Conservation (phyloP, 2,113 vertebrate genomes). For the Cyanoramphus novaezelandiae region DNA sequence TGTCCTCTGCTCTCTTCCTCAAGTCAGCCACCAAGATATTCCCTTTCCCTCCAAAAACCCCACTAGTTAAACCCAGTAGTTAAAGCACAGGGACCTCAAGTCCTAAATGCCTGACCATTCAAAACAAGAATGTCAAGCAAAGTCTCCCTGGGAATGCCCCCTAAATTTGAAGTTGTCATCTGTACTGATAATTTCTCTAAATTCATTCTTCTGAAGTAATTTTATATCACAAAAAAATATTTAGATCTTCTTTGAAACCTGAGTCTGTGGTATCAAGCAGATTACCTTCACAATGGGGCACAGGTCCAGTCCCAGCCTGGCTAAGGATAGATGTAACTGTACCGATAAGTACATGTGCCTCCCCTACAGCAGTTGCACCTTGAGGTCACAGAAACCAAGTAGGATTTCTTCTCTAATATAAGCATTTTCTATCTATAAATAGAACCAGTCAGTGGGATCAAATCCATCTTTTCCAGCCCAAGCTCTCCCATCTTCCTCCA, state of each 20-base stretch:
- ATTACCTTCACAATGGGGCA: not conserved
- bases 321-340: not conserved
- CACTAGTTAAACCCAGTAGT: not conserved
- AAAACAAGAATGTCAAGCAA: not conserved
- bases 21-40: not conserved
- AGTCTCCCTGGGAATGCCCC: not conserved
- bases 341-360: not conserved
- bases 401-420: not conserved
- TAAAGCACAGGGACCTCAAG: not conserved
- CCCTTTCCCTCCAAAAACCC: not conserved
- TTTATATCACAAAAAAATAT: not conserved
- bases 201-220: not conserved
- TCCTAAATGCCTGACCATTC: not conserved
- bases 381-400: not conserved
- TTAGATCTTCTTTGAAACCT: not conserved
- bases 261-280: not conserved
- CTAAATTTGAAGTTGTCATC: not conserved
- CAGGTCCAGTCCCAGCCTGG: not conserved
- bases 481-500: not conserved
- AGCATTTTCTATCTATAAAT: not conserved
- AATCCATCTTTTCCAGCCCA: not conserved
- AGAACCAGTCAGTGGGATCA: not conserved
- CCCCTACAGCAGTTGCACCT: not conserved
- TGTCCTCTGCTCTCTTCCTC: not conserved
- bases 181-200: not conserved